Evolutionary conservation across 1,140 invertebrate genomes (phyloP), one percentile per base, ranked within the genome.

Genomic region (Sminthurides bifidus): DNA sequence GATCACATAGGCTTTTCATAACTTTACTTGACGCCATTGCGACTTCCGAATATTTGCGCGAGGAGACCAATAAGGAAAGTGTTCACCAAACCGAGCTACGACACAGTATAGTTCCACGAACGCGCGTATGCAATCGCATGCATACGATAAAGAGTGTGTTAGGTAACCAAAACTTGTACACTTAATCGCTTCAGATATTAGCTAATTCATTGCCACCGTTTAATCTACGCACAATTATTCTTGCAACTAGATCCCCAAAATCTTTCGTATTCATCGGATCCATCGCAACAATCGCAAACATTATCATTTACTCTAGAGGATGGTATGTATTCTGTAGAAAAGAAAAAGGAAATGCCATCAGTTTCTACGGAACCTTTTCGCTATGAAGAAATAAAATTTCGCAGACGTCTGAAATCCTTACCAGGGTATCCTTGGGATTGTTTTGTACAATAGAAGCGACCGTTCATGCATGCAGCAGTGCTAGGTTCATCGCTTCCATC

Each of bases 401-500:
- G 23, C 17, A 6, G 38, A 50, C 23, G n/a, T n/a, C 15, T 19
- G 30, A 14, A 31, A 44, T 41, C 40, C 15, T 35, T 52, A 60
- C 59, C 54, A 37, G 59, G 41, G 45, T 41, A 61, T 31, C 37
- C 27, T 19, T 35, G 35, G n/a, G 23, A 24, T n/a, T 51, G 45
- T 51, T 44, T 58, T 2, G 48, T 48, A 30, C 62, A 64, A 30
- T 50, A 56, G 56, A 64, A 66, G n/a, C 54, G 26, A 14, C 65
- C 64, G 52, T 64, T 66, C 35, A 61, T 49, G 56, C 67, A 67
- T 29, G 66, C 67, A 14, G 59, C 37, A 12, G 66, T 68, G 31
- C 55, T 59, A 3, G 67, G 67, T 58, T 68, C 66, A 58, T 67
- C 65, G 24, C 40, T 56, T 14, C 63, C 64, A 43, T 67, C 66